Percentiles rank a stretch among this genome's conserved stretches.
phyloP scores from a whole-genome alignment of 30 jellyfish, hydroid and myxozoan species.

The Nemopilema nomurai region DNA sequence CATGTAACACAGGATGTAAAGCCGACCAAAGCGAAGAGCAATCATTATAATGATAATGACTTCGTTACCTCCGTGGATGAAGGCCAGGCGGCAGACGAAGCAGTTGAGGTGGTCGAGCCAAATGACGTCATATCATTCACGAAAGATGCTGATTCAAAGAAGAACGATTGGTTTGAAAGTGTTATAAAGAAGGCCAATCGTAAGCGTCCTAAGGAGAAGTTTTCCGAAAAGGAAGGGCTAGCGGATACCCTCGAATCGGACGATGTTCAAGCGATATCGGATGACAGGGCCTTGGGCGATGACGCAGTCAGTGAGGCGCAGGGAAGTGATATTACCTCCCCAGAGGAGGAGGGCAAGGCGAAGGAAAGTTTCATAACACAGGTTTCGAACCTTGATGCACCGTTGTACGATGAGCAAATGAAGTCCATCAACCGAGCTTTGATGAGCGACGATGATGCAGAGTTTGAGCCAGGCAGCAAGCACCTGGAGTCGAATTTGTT shows the following conservation, averaged over 20 bases:
- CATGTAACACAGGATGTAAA: neutral
- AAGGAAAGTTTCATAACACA: conserved; percentile 36
- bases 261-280: conserved; percentile 9
- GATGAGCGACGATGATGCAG: conserved; percentile 26
- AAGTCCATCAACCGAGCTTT: conserved; percentile 37
- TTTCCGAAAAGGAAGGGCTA: neutral
- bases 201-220: neutral
- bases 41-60: neutral
- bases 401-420: conserved; percentile 37
- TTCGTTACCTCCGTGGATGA: conserved; percentile 17
- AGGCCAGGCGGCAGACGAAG: conserved; percentile 44
- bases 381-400: conserved; percentile 41
- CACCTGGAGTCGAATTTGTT: conserved; percentile 19
- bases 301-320: conserved; percentile 14
- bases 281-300: conserved; percentile 5
- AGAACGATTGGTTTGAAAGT: conserved; percentile 79
- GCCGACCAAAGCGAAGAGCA: conserved; percentile 5
- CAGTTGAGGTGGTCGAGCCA: conserved; percentile 67
- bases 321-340: neutral
- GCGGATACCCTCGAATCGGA: neutral
- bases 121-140: conserved; percentile 50
- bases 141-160: conserved; percentile 55
- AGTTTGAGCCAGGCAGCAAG: conserved; percentile 30
- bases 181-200: conserved; percentile 18
- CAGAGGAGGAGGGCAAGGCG: conserved; percentile 33